Evolutionary conservation across 2,113 vertebrate species (phyloP).

Genomic region (Takifugu flavidus): DNA sequence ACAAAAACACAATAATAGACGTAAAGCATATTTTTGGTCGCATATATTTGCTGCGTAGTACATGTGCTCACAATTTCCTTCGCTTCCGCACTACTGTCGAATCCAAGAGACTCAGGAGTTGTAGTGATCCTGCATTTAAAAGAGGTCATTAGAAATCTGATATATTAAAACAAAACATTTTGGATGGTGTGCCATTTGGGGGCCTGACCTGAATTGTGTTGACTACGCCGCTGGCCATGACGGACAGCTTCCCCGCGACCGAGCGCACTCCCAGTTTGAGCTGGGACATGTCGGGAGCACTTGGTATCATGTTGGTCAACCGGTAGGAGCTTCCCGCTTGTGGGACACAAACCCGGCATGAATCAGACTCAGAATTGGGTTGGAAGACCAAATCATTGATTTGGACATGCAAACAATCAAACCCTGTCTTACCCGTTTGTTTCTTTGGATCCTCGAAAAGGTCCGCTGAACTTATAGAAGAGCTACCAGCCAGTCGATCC

Average conservation of each 20-base stretch:
- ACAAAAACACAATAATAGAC: conserved; percentile 29
- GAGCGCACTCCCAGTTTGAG: conserved; percentile 90
- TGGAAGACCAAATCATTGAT: too few relatives aligned
- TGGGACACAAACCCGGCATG: not conserved
- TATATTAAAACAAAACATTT: not conserved
- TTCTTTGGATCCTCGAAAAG: conserved; percentile 92
- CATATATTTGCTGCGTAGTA: not conserved
- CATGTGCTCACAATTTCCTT: conserved; percentile 10
- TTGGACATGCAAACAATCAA: not conserved
- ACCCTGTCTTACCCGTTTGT: conserved; percentile 70
- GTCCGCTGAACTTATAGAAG: conserved; percentile 90
- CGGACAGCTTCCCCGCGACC: conserved; percentile 90
- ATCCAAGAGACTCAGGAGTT: conserved; percentile 55
- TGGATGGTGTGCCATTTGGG: not conserved
- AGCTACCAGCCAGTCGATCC: conserved; percentile 82
- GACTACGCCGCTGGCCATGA: conserved; percentile 93
- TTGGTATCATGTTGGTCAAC: conserved; percentile 83
- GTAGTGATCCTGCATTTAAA: conserved; percentile 73
- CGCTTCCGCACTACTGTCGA: not conserved
- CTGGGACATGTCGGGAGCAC: conserved; percentile 88
- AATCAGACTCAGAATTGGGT: not conserved
- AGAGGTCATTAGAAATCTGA: not conserved
- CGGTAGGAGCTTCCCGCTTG: conserved; percentile 78
- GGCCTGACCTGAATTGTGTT: conserved; percentile 88
- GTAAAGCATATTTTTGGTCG: conserved; percentile 7